These are phyloP conservation scores for Percopsis transmontana DNA, from an alignment of 2,113 vertebrate genomes.

Conservation along the genomic window DNA sequence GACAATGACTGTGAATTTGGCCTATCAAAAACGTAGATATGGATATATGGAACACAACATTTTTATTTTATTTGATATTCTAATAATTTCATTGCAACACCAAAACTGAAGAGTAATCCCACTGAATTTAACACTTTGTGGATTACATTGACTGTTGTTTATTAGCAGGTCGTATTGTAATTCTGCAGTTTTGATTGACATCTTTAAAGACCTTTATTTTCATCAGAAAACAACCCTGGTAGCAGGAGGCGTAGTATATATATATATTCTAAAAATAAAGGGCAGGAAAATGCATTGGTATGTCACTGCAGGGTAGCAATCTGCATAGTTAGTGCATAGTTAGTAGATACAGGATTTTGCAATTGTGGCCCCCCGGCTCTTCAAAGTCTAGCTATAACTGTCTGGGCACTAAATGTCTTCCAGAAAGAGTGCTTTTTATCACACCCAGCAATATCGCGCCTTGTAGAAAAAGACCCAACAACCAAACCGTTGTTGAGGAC, in stretches of 20 bases:
- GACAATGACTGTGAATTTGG: too few species aligned
- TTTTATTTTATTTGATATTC: not conserved
- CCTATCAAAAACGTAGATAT: too few species aligned
- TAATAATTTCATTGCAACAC: not conserved
- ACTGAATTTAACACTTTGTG: too few species aligned
- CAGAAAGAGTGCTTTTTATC: constrained; percentile 49
- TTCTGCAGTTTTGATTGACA: too few species aligned
- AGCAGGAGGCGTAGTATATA: constrained; percentile 28
- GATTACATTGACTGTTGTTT: too few species aligned
- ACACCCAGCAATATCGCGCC: constrained; percentile 58
- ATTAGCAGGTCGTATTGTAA: too few species aligned
- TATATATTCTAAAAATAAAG: constrained; percentile 32
- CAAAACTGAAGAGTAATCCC: too few species aligned
- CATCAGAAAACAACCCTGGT: constrained; percentile 1
- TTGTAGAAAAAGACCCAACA: constrained; percentile 46
- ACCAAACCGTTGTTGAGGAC: constrained; percentile 35
- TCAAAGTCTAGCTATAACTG: constrained; percentile 8
- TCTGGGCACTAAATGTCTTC: constrained; percentile 69
- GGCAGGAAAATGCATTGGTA: not conserved
- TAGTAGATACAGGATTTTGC: constrained; percentile 12
- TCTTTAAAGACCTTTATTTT: not conserved
- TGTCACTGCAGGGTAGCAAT: not conserved
- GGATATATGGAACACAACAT: not conserved
- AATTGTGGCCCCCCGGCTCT: constrained; percentile 13
- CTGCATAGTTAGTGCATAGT: too few species aligned